Base-by-base conservation (phyloP, 1,140 invertebrate genomes). In the Plodia interpunctella region DNA sequence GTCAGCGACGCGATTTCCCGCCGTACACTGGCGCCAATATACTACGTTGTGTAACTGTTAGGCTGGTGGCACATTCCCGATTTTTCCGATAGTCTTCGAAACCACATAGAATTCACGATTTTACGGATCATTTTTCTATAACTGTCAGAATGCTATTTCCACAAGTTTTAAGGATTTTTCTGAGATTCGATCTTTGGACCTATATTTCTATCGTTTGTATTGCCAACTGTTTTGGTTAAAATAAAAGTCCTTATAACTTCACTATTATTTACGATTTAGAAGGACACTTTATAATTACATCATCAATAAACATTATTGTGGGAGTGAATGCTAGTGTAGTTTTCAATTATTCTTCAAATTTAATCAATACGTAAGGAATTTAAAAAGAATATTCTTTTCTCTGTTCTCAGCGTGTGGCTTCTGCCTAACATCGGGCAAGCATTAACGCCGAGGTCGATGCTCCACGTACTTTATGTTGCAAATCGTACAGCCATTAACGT, bases 1-100 rank as follows among this genome's bases (percentile, higher is more conserved):
- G 81, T 82, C 83, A 86, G 60, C 71, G 69, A 65, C 76, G 79
- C 79, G 74, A 83, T 83, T 80, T 84, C 83, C 83, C 83, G 65
- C 57, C 75, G 76, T 69, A n/a, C n/a, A n/a, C 77, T 83, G 85
- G 83, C 85, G 83, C 83, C 83, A 78, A 57, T 62, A 58, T 44
- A 60, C 63, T 51, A 63, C 59, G 78, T 88, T 88, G 82, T 83
- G 82, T 79, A 88, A 88, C 74, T 38, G 35, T 38, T 38, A 38
- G 35, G 35, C 35, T 38, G 35, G 8, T 38, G 11, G 35, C 35
- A 38, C 35, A 38, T 13, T 38, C 2, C 5, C 8, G 2, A 13
- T 38, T 38, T 38, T 38, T 38, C 35, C 35, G 11, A 38, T 38
- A 28, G 9, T n/a, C 28, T 38, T 8, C 2, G 35, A 38, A 9